phyloP scores from a whole-genome alignment of 2,113 vertebrate species.

The Lagenorhynchus albirostris region DNA sequence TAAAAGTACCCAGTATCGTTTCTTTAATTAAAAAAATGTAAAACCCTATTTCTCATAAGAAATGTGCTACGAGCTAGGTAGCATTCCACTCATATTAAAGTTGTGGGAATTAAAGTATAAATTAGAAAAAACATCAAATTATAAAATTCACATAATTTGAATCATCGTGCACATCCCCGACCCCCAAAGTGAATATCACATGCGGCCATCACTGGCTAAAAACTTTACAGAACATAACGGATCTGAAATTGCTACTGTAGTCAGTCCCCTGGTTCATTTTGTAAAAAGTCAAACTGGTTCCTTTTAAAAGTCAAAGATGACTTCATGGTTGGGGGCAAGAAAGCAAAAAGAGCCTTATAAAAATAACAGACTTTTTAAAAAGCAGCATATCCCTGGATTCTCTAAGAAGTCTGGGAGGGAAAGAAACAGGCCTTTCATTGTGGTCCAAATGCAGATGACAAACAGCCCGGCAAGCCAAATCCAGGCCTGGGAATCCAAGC shows the following conservation, averaged over 20 bases:
- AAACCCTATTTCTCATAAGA: background rate
- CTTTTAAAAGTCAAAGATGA: constrained; percentile 52
- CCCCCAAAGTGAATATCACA: background rate
- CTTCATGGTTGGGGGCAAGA: constrained; percentile 18
- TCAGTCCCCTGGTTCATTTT: background rate
- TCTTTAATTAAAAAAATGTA: background rate
- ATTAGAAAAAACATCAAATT: background rate
- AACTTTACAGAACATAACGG: background rate
- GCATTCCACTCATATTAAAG: background rate
- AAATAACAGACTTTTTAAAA: constrained; percentile 39
- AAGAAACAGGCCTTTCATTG: background rate
- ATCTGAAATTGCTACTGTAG: background rate
- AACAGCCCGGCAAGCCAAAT: background rate
- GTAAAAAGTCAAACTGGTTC: constrained; percentile 44
- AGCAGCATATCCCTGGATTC: background rate
- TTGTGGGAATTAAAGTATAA: background rate
- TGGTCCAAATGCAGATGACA: background rate
- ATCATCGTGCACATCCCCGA: background rate
- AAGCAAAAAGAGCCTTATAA: constrained; percentile 17
- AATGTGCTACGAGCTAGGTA: background rate
- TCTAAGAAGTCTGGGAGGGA: background rate
- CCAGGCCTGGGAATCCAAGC: background rate
- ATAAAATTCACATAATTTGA: background rate
- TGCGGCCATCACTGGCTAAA: background rate
- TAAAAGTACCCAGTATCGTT: background rate